Evolutionary conservation across 1,140 invertebrate species (phyloP).

Genomic region (Paralvinella palmiformis): DNA sequence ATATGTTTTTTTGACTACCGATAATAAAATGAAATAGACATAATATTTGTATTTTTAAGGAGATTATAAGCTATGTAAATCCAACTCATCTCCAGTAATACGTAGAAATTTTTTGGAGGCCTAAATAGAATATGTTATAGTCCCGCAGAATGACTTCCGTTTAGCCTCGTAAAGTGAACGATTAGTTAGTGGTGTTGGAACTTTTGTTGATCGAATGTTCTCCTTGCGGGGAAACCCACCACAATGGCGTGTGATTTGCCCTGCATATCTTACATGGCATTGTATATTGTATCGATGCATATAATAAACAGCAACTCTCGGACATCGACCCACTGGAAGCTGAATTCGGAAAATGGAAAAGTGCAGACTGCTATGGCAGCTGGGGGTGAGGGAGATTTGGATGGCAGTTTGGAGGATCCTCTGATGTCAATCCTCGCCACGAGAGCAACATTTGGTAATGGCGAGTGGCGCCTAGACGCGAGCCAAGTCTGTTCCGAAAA

Average conservation of each 20-base stretch:
- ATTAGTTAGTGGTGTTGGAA: no score
- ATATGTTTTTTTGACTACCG: no score
- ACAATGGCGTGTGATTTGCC: constrained; percentile 39
- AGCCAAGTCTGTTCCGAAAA: not conserved
- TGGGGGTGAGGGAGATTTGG: constrained; percentile 23
- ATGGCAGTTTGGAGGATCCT: constrained; percentile 14
- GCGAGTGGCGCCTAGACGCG: constrained; percentile 32
- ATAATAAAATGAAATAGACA: no score
- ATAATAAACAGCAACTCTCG: constrained; percentile 65
- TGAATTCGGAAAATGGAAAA: constrained; percentile 63
- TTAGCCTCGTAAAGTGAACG: no score
- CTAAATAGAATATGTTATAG: no score
- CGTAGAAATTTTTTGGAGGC: no score
- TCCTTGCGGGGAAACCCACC: no score
- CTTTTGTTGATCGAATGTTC: no score
- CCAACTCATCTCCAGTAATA: no score
- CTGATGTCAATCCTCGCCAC: constrained; percentile 42
- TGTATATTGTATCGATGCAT: constrained; percentile 57
- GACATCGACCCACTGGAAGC: constrained; percentile 67
- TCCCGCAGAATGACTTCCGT: no score
- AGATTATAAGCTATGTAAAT: no score
- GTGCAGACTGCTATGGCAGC: constrained; percentile 56
- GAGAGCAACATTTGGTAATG: constrained; percentile 49
- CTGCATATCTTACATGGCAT: constrained; percentile 45
- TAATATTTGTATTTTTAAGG: no score